Evolutionary conservation across 1,140 invertebrate species (phyloP), one percentile per base, ranked within the genome.

Genomic region (Hormaphis cornu): DNA sequence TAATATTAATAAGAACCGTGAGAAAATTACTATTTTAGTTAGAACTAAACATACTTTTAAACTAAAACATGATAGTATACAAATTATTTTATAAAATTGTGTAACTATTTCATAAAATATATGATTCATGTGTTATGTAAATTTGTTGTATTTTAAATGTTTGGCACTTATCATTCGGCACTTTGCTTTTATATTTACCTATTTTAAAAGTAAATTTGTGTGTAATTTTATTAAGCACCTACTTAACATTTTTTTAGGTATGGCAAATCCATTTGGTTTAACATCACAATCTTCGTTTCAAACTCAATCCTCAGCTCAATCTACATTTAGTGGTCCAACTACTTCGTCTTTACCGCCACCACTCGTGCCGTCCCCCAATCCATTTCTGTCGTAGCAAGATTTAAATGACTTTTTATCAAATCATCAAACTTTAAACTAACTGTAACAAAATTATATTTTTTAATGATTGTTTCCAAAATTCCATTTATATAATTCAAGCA

Each of bases 341-440:
- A 50, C 52, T 33, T 44, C 69, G 0, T 46, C 59, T 33, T 58
- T 72, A n/a, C 72, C 59, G 33, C 72, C 71, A 37, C 72, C 72
- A 40, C 54, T 73, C 7, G 59, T 73, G 28, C 72, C 72, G 24
- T 72, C 72, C 5, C 72, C 72, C 12, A 73, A 73, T 58, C 72
- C 72, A 4, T 73, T 73, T 59, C 35, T 73, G 3, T 73, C 72
- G 66, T 73, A 73, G 69, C 59, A 50, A 66, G 30, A 10, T 48
- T 33, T 8, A 20, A 66, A 22, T 26, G 1, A 14, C 35, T 8
- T 35, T 33, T 8, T 48, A 50, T 50, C 35, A 7, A 50, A 50
- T 48, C 50, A 18, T 48, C 28, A 66, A 66, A 66, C 12, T 3
- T 50, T 66, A 30, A 46, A 30, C 54, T 37, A 58, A 58, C 37